Evolutionary conservation across 1,140 invertebrate species (phyloP).

Genomic region (Ectropis grisescens): DNA sequence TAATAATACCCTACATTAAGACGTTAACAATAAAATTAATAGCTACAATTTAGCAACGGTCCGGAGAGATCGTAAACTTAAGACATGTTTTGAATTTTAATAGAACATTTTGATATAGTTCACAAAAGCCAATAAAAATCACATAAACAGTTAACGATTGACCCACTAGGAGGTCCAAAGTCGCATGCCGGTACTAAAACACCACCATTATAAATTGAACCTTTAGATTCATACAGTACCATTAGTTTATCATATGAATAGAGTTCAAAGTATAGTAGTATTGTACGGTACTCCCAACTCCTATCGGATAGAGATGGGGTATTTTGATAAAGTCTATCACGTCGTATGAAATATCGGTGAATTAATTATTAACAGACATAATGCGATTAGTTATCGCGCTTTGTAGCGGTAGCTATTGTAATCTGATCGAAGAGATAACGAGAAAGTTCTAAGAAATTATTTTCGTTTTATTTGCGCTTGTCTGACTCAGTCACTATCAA

Average conservation of each 20-base stretch:
- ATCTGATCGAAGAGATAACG: constrained; percentile 11
- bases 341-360: constrained; percentile 30
- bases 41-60: constrained; percentile 9
- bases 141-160: constrained; percentile 37
- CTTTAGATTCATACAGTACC: no score
- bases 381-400: constrained; percentile 36
- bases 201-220: constrained; percentile 12
- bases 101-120: constrained; percentile 31
- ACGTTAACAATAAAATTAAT: no score
- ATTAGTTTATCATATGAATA: no score
- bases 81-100: constrained; percentile 20
- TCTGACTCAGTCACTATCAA: no score
- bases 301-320: constrained; percentile 30
- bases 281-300: constrained; percentile 13
- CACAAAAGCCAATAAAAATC: constrained; percentile 33
- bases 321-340: constrained; percentile 32
- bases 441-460: no score
- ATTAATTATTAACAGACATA: constrained; percentile 40
- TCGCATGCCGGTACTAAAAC: constrained; percentile 20
- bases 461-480: no score
- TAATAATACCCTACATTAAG: no score
- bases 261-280: constrained; percentile 14
- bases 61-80: constrained; percentile 3
- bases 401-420: constrained; percentile 27
- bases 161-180: constrained; percentile 27